Evolutionary conservation across 2,797 vertebrate genomes (phyloP), one percentile per base, ranked within the genome.

Genomic region (Columba guinea): DNA sequence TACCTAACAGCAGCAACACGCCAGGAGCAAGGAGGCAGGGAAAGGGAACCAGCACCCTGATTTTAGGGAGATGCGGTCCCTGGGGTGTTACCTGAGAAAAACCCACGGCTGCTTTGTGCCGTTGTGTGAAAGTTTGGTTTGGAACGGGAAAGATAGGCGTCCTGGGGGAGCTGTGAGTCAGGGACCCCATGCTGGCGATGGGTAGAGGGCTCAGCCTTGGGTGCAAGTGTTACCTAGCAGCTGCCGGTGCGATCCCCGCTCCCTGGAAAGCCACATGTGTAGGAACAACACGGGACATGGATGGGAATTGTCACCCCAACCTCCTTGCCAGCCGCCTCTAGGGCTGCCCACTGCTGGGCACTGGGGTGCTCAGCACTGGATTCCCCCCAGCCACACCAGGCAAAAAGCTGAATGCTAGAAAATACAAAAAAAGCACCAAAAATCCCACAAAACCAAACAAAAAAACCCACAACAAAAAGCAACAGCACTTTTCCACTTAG

Each of bases 131-230:
- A 52, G 5, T 23, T 64, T 1, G 4, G 46, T 37, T 51, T 12
- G 2, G 1, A 58, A 22, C 1, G 0, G 51, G 74, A 49, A 16
- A 39, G 53, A 74, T 10, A 0, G 8, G 68, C 0, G 6, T 9
- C 11, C 26, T 35, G 49, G 58, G 32, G 60, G 26, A 39, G 55
- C 17, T 5, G 32, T 0, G 11, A 19, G 63, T 22, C 1, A 1
- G 28, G 46, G 37, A 46, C 11, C 13, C 46, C 20, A 3, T 51
- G 15, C 28, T 21, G 64, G 73, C 0, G 8, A 22, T 2, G n/a
- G 55, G 68, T 60, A 79, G 46, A 62, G 62, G 76, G 34, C 41
- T 22, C 58, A 30, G 63, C 12, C 34, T 8, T 13, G 55, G 46
- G 28, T 16, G 13, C 27, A 5, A 60, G 74, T 0, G 1, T 28